These are phyloP conservation scores for Microplitis demolitor DNA, from an alignment of 1,140 invertebrate species.

Conservation along the genomic window DNA sequence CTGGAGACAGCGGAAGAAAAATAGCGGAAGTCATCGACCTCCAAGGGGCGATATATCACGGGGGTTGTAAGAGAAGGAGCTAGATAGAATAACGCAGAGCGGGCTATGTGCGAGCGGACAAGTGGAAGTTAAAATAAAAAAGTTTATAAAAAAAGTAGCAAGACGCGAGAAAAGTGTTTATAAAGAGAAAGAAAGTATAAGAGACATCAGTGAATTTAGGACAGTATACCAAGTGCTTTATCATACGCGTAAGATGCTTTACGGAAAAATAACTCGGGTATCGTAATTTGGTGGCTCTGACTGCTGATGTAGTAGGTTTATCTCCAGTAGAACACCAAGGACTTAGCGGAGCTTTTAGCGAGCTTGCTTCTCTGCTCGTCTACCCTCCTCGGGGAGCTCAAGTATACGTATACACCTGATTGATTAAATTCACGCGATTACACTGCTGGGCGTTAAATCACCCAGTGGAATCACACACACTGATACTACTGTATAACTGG, in stretches of 20 bases:
- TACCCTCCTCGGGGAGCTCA: constrained; percentile 18
- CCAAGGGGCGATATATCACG: constrained; percentile 73
- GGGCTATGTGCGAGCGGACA: neutral
- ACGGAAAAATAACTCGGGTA: no score
- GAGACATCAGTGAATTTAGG: neutral
- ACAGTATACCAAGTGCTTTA: neutral
- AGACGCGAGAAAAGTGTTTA: neutral
- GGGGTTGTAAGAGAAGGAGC: constrained; percentile 43
- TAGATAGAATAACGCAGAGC: constrained; percentile 4
- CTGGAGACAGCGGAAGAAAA: constrained; percentile 71
- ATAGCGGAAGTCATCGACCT: constrained; percentile 77
- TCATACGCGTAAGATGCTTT: neutral
- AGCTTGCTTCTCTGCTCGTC: constrained; percentile 34
- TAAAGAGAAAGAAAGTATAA: neutral
- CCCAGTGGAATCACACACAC: constrained; percentile 27
- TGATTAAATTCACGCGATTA: constrained; percentile 60
- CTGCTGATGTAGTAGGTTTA: constrained; percentile 3
- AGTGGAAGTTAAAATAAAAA: neutral
- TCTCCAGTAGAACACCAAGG: constrained; percentile 53
- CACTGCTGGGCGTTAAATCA: constrained; percentile 50
- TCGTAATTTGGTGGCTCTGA: neutral
- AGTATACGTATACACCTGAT: constrained; percentile 46
- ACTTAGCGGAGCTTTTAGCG: constrained; percentile 45
- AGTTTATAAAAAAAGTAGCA: neutral
- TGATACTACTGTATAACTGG: no score